Evolutionary conservation across 92 coral and sea anemone genomes (phyloP), one percentile per base, ranked within the genome.

Genomic region (Meandrina meandrites): DNA sequence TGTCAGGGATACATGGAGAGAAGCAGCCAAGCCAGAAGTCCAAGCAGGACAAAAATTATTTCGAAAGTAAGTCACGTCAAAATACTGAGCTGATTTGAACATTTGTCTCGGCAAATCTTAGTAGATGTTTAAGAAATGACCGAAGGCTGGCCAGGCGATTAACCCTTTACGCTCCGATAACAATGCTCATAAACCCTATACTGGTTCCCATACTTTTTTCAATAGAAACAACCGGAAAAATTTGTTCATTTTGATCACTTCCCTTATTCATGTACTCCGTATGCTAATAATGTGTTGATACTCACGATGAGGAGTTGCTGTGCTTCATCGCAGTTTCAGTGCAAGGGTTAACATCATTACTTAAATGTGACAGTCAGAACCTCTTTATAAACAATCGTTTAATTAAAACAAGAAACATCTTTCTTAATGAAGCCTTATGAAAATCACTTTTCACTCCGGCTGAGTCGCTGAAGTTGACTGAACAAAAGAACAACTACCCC

Each of bases 11-110:
- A 70, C 90, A 0, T 87, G 90, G 90, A 75, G 51, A 45, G 60
- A 71, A 42, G 90, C 86, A 24, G 69, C 86, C 35, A 58, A 87
- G 15, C 86, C 86, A 9, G 80, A 76, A 12, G 81, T 80, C 11
- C 81, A 80, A 51, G 86, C 86, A 11, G 90, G 90, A n/a, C 57
- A 71, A 28, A 87, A 80, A 71, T 53, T 87, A 27, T 87, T 87
- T 72, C 74, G 54, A 57, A 81, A 24, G 90, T 80, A 57, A 87
- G 90, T 87, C 9, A 14, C 0, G 40, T 6, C n/a, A n/a, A n/a
- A n/a, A n/a, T n/a, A n/a, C n/a, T n/a, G n/a, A n/a, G 36, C 53
- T 40, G 56, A 21, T 11, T 48, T 77, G 47, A 48, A 47, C 34
- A 37, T 27, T 42, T 45, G 8, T 32, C 11, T 77, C 22, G 58